Evolutionary conservation across 1,140 invertebrate species (phyloP).

Genomic region (Diabrotica virgifera): DNA sequence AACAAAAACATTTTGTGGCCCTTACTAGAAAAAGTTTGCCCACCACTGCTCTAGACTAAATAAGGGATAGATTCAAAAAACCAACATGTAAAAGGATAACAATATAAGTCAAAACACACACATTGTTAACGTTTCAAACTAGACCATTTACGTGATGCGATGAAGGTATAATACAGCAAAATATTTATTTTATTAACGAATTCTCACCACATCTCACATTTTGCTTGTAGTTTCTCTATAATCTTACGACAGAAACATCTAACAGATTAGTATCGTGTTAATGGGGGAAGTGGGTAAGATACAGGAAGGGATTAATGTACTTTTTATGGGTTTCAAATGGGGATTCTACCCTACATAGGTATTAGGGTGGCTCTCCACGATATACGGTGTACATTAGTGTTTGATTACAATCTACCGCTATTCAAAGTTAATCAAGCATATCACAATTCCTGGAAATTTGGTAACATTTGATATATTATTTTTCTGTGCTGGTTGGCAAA

Average conservation of each 20-base stretch:
- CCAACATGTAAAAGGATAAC: too few relatives aligned
- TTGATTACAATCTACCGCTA: not conserved
- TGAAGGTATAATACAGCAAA: too few relatives aligned
- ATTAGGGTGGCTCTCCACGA: not conserved
- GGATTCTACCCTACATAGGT: conserved; percentile 1
- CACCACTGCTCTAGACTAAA: too few relatives aligned
- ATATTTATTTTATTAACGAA: not conserved
- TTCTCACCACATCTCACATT: not conserved
- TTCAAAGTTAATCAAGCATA: not conserved
- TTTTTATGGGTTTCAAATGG: conserved; percentile 13
- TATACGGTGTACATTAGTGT: not conserved
- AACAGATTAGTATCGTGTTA: conserved; percentile 14
- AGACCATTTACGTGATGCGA: too few relatives aligned
- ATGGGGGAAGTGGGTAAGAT: conserved; percentile 7
- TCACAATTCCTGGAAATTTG: not conserved
- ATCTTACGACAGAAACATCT: not conserved
- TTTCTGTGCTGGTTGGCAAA: too few relatives aligned
- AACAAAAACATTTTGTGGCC: too few relatives aligned
- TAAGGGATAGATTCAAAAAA: too few relatives aligned
- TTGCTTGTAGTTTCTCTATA: not conserved
- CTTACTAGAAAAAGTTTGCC: too few relatives aligned
- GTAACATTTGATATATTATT: not conserved
- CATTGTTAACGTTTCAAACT: too few relatives aligned
- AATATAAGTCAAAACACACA: too few relatives aligned
- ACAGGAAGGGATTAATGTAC: conserved; percentile 15